Evolutionary conservation across 2,888 invertebrate genomes (phyloP), one percentile per base, ranked within the genome.

Genomic region (Scaptomyza reducta): DNA sequence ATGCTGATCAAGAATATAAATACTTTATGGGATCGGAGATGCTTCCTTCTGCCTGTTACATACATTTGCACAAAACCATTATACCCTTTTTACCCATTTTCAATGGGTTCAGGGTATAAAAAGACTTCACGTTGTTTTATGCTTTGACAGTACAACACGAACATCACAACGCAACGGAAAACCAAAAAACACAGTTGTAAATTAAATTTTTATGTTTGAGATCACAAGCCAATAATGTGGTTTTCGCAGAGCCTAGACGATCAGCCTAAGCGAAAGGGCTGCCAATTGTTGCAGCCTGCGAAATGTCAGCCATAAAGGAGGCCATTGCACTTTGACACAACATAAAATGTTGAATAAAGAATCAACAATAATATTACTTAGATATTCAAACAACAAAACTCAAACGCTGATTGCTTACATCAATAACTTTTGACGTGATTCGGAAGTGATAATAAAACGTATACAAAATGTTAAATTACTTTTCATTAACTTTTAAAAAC

Each of bases 151-250:
- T 59, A 11, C 22, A 54, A 63, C 16, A 55, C 35, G 40, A 40
- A 16, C 38, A 40, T 10, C 10, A 10, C 40, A 40, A 40, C 16
- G 16, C 4, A 16, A 14, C 1, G 9, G 14, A 38, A 14, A 47
- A 60, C 31, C 42, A 67, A 71, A 67, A 82, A 80, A 87, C 85
- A 89, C 87, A 87, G 89, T 89, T 87, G 88, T 89, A 89, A 89
- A 89, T 89, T 89, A 85, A 74, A 87, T 81, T 87, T 89, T 89
- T 78, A 88, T 88, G 86, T 73, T 79, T 72, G 69, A 70, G 74
- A 84, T 84, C 85, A 70, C 68, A 75, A 74, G 66, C 61, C 80
- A 64, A 84, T 79, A 77, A 72, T 64, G 63, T 54, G 53, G 35
- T 45, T 47, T 14, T 14, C 13, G 11, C 29, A 5, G 42, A 42